Percentiles rank a stretch among this genome's conserved stretches.
These are phyloP conservation scores for Eretmocerus hayati DNA, from an alignment of 2,888 invertebrate species.

Conservation along the genomic window DNA sequence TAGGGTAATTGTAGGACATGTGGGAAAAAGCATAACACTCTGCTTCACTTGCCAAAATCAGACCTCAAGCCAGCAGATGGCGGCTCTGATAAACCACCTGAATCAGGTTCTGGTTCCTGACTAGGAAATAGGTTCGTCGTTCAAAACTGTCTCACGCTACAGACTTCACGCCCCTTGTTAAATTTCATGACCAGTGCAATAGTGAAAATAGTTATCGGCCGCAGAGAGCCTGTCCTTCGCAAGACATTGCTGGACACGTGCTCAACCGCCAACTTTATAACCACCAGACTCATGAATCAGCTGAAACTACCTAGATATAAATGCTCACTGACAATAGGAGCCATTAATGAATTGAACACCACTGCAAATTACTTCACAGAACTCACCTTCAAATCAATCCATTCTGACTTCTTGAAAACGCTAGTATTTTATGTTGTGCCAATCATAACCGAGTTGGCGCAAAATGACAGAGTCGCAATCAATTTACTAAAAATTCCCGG, in stretches of 20 bases:
- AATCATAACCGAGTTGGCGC: not conserved
- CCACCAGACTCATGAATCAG: not conserved
- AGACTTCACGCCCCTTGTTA: not conserved
- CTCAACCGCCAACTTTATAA: not conserved
- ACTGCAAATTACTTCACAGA: not conserved
- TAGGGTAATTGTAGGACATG: too few species aligned
- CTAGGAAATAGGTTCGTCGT: not conserved
- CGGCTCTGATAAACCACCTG: not conserved
- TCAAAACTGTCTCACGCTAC: not conserved
- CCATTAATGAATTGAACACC: not conserved
- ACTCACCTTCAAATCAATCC: not conserved
- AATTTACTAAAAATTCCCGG: slow-evolving; percentile 5
- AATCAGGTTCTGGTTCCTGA: not conserved
- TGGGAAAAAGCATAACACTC: too few species aligned
- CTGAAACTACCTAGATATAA: not conserved
- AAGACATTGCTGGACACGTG: not conserved
- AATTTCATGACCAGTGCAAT: not conserved
- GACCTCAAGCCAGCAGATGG: too few species aligned
- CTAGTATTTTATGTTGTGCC: not conserved
- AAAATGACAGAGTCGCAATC: not conserved
- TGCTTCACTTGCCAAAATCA: too few species aligned
- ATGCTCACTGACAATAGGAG: not conserved
- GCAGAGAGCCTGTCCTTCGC: not conserved
- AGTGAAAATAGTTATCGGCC: not conserved
- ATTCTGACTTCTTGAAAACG: not conserved